Evolutionary conservation across 2,113 vertebrate species (phyloP).

Genomic region (Lota lota): DNA sequence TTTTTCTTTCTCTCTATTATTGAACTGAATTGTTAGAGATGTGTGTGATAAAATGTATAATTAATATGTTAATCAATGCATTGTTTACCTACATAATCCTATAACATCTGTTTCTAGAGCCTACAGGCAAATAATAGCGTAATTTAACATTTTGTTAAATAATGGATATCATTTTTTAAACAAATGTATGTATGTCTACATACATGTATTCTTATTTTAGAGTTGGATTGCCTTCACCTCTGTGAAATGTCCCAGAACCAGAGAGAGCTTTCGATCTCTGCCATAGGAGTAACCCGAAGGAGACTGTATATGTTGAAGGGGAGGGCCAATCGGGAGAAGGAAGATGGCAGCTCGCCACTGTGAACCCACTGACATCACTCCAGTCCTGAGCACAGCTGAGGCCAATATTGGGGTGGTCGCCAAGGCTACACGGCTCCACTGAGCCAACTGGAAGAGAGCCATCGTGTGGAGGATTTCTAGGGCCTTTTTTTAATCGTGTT

Average conservation of each 20-base stretch:
- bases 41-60: too few relatives aligned
- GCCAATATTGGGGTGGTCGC: constrained; percentile 56
- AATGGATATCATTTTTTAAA: too few relatives aligned
- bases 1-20: too few relatives aligned
- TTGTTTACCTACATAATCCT: too few relatives aligned
- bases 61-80: too few relatives aligned
- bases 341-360: constrained; percentile 59
- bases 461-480: constrained; percentile 55
- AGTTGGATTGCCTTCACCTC: constrained; percentile 6
- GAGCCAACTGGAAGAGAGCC: constrained; percentile 61
- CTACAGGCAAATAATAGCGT: too few relatives aligned
- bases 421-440: constrained; percentile 41
- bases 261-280: background rate
- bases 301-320: constrained; percentile 44
- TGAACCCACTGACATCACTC: constrained; percentile 67
- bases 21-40: too few relatives aligned
- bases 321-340: constrained; percentile 11
- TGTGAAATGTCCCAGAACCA: constrained; percentile 13
- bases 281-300: constrained; percentile 42
- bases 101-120: too few relatives aligned
- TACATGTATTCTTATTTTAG: background rate
- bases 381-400: constrained; percentile 50
- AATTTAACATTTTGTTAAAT: too few relatives aligned
- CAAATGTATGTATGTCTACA: too few relatives aligned
- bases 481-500: constrained; percentile 50